Base-by-base conservation (phyloP, 2,888 invertebrate species). In the Diaperis boleti region DNA sequence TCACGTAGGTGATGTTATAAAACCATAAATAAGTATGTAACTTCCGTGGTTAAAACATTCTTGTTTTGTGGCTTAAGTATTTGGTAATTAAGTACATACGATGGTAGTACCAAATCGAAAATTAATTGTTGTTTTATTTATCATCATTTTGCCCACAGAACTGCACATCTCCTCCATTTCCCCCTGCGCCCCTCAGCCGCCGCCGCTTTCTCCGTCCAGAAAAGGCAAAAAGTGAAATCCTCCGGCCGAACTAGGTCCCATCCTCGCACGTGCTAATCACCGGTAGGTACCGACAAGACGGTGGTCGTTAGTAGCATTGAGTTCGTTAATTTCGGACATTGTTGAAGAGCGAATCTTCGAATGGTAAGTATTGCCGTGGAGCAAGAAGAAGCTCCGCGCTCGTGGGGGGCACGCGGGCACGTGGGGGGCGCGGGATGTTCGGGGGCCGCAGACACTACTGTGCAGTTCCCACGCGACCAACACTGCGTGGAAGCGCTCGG, bases 391-490 rank as follows among this genome's bases (percentile, higher is more conserved):
- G 74, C 76, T 71, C 70, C 70, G 69, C 72, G 73, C 72, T 74
- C 73, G 65, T 72, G 73, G 72, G 74, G 75, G 73, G 72, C 72
- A 67, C 70, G 75, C 75, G 33, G 33, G 33, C 33, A 33, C 33
- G 11, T 33, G 74, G 73, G 76, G 72, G 72, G 70, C 73, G 75
- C 73, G 77, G 74, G 76, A 74, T 72, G 75, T 76, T 56, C 50
- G 78, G 79, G 81, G 79, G 65, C 69, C 65, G 78, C 78, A 80
- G 79, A 80, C 82, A 84, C 86, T 85, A 85, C 86, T 83, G 86
- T 86, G 84, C 85, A 85, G 83, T 86, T 86, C 86, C 85, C 86
- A 86, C 86, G 85, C 83, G 83, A 80, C 82, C 81, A 82, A 81
- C 82, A 81, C 82, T 81, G 81, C 81, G 76, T 78, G 77, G 79